Base-by-base conservation (phyloP, 2,113 vertebrate species). In the Hiodon alosoides region DNA sequence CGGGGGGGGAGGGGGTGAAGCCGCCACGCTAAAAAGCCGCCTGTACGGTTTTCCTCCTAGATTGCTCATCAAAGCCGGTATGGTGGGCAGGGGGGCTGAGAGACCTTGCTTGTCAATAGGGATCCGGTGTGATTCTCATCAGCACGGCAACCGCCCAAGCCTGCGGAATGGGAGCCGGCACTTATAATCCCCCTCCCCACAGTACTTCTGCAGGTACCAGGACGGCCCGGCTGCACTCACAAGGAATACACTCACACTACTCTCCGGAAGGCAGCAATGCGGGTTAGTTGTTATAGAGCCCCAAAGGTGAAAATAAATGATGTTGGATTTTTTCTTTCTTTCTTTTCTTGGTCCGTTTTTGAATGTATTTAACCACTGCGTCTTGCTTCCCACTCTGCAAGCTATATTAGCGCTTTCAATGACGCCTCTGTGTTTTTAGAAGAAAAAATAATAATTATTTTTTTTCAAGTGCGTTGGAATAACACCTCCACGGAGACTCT, bases 1-100 rank as follows among this genome's bases (percentile, higher is more conserved):
- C 87, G 87, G 85, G 89, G 87, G 86, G 82, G 85, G 89, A 86
- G 86, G 82, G 87, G 86, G 82, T 17, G 69, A 17, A 31, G 79
- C 77, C 80, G 81, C 78, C 80, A 83, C 85, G 86, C 81, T 74
- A 86, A 89, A 84, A 86, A 74, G 71, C 60, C 16, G 13, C 61
- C 46, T 78, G 81, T 80, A 81, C 70, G 81, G 81, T 72, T 72
- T 78, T 83, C 31, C 60, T 62, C 71, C 55, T 74, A 65, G 62
- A 10, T 61, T 62, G 60, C 16, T 52, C 17, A 50, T 62, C 72
- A 62, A 62, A 48, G 64, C 17, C 4, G 8, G 51, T 64, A 60
- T 13, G 47, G 59, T 3, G 60, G 6, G 4, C 10, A 14, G 31
- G n/a, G 13, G 47, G 31, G 31, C 31, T 31, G 31, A 31, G 31